phyloP scores from a whole-genome alignment of 2,888 invertebrate genomes.

The Calliphora vomitoria region DNA sequence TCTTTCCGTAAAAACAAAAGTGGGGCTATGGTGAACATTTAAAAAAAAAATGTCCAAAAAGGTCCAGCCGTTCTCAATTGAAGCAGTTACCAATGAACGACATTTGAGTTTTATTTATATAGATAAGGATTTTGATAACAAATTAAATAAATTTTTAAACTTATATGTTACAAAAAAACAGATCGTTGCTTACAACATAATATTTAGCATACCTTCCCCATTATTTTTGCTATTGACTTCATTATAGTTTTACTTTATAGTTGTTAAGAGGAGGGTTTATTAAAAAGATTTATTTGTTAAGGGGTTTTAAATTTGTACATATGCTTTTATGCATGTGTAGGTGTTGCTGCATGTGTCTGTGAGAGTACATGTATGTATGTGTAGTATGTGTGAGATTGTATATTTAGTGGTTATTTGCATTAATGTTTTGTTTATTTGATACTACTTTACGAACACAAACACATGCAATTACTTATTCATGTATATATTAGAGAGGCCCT shows the following conservation, averaged over 20 bases:
- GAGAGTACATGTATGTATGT: neutral
- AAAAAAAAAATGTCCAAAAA: too few species aligned
- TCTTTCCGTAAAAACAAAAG: too few species aligned
- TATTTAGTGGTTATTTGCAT: conserved; percentile 65
- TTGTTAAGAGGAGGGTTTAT: conserved; percentile 65
- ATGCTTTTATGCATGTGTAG: neutral
- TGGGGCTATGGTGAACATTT: too few species aligned
- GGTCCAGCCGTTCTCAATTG: too few species aligned
- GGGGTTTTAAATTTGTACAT: conserved; percentile 37
- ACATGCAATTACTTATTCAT: neutral
- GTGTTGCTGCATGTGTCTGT: neutral
- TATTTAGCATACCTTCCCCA: conserved; percentile 5
- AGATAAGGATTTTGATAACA: too few species aligned
- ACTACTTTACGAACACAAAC: conserved; percentile 24
- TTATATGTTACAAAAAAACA: too few species aligned
- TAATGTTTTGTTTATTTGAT: conserved; percentile 62
- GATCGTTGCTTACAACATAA: too few species aligned
- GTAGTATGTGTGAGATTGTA: conserved; percentile 12
- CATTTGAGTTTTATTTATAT: too few species aligned
- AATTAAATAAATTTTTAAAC: too few species aligned
- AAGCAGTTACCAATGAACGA: too few species aligned
- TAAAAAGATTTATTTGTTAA: conserved; percentile 72
- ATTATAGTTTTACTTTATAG: conserved; percentile 51
- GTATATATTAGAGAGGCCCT: neutral
- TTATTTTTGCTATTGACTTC: conserved; percentile 35